These are phyloP conservation scores for Siphamia tubifer DNA, from an alignment of 2,113 vertebrate genomes.

Conservation along the genomic window DNA sequence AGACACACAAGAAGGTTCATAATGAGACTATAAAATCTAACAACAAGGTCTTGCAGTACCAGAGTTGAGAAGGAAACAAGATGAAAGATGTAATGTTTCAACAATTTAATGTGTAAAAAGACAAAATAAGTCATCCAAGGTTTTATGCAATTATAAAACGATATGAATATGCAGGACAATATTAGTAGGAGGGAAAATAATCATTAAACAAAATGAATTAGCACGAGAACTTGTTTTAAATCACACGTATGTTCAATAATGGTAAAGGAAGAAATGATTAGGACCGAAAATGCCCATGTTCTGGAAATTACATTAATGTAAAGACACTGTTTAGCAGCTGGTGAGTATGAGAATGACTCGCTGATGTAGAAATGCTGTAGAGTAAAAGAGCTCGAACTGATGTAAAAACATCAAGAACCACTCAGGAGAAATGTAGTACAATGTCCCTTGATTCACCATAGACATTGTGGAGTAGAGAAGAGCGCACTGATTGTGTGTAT, in stretches of 20 bases:
- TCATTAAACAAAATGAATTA: too few relatives aligned
- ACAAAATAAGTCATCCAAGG: too few relatives aligned
- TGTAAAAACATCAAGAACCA: slow-evolving; percentile 8
- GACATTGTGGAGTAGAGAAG: neutral
- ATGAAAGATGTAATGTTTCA: neutral
- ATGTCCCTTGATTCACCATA: neutral
- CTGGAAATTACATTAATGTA: neutral
- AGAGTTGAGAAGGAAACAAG: too few relatives aligned
- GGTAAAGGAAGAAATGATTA: neutral
- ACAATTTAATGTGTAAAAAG: too few relatives aligned
- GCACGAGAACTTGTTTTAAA: too few relatives aligned
- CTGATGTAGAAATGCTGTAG: slow-evolving; percentile 37
- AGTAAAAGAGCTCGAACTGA: slow-evolving; percentile 1
- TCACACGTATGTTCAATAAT: too few relatives aligned
- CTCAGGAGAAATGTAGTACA: neutral
- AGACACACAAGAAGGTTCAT: neutral
- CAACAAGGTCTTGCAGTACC: neutral
- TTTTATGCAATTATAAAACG: too few relatives aligned
- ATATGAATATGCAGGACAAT: too few relatives aligned
- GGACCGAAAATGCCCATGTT: too few relatives aligned
- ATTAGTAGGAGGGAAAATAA: too few relatives aligned
- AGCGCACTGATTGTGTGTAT: neutral
- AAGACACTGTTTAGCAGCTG: neutral
- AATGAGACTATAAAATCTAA: neutral
- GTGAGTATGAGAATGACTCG: slow-evolving; percentile 32